Conservation (phyloP, 2,888 invertebrate species). For the Folsomia candida region DNA sequence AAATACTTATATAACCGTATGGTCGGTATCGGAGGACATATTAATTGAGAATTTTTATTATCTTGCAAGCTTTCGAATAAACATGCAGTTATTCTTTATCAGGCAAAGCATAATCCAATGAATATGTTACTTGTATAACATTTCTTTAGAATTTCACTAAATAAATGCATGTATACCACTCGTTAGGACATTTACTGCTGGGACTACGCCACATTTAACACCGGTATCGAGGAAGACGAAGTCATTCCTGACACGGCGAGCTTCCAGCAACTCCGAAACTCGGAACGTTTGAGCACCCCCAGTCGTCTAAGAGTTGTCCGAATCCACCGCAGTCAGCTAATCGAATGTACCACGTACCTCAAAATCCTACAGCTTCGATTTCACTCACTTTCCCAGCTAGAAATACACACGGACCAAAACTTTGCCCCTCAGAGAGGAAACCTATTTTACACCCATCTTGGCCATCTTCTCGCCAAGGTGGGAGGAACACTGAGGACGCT, state of each 20-base stretch:
- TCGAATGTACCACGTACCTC: constrained; percentile 46
- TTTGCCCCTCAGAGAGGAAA: constrained; percentile 41
- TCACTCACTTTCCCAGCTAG: constrained; percentile 30
- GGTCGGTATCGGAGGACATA: neutral
- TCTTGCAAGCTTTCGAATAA: too few species aligned
- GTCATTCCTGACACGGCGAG: constrained; percentile 33
- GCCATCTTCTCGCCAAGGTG: constrained; percentile 29
- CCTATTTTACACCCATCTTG: constrained; percentile 40
- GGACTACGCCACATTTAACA: constrained; percentile 46
- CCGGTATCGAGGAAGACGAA: constrained; percentile 47
- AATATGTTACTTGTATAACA: too few species aligned
- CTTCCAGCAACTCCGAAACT: constrained; percentile 29
- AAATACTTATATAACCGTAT: neutral
- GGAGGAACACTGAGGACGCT: constrained; percentile 28
- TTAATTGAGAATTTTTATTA: neutral
- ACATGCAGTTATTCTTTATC: too few species aligned
- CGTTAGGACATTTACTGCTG: constrained; percentile 44
- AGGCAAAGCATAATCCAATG: too few species aligned
- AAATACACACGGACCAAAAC: constrained; percentile 47
- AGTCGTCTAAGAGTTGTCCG: constrained; percentile 26
- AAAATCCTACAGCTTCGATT: constrained; percentile 37
- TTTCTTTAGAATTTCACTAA: too few species aligned
- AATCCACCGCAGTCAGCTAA: constrained; percentile 45
- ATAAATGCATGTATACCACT: too few species aligned
- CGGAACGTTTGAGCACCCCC: constrained; percentile 31